phyloP scores from a whole-genome alignment of 2,888 invertebrate species.

The Drosophila subsilvestris region DNA sequence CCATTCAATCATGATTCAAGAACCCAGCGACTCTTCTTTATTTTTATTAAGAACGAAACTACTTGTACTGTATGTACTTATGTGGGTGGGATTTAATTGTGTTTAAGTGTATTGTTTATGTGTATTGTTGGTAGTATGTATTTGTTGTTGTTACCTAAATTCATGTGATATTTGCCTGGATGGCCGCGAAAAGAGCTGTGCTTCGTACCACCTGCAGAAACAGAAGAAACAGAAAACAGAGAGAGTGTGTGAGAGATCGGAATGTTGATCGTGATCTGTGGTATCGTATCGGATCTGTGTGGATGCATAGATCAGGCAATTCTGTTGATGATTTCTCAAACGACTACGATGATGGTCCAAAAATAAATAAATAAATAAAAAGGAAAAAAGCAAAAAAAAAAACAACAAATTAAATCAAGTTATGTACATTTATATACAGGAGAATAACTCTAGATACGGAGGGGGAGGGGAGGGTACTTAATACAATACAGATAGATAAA shows the following conservation, averaged over 20 bases:
- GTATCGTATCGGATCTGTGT: conserved; percentile 2
- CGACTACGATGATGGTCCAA: conserved; percentile 15
- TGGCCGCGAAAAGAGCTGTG: conserved; percentile 83
- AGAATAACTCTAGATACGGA: conserved; percentile 20
- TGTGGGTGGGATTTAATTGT: background rate
- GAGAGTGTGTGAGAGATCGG: conserved; percentile 39
- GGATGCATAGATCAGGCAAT: conserved; percentile 28
- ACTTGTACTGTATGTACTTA: conserved; percentile 30
- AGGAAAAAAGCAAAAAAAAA: background rate
- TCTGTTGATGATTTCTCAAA: conserved; percentile 12
- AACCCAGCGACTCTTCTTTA: conserved; percentile 16
- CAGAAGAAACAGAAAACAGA: conserved; percentile 49
- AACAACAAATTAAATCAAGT: conserved; percentile 19
- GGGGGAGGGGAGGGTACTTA: conserved; percentile 15
- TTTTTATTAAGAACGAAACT: conserved; percentile 69
- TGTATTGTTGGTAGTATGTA: conserved; percentile 5
- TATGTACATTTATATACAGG: conserved; percentile 15
- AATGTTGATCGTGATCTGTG: conserved; percentile 10
- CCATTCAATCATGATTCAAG: conserved; percentile 7
- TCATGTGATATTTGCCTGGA: conserved; percentile 83
- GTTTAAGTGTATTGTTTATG: conserved; percentile 8
- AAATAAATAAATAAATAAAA: conserved; percentile 10
- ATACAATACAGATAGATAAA: conserved; percentile 26
- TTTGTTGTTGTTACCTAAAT: conserved; percentile 81
- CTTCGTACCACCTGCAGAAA: conserved; percentile 82